phyloP scores from a whole-genome alignment of 2,888 invertebrate genomes.

The Coecobrya sp. region DNA sequence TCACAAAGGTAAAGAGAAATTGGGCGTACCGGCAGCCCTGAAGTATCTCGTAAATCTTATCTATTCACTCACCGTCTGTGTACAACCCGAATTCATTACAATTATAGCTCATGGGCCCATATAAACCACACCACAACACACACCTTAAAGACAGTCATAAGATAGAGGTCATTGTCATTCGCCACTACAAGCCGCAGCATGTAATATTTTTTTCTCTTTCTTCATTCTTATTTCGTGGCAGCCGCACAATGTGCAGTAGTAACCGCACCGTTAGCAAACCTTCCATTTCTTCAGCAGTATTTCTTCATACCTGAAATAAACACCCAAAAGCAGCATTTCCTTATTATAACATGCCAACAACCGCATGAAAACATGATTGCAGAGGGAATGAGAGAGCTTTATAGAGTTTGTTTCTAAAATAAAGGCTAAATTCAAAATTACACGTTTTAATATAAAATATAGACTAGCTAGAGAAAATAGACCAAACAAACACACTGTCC shows the following conservation, averaged over 20 bases:
- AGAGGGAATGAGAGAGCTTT: not conserved
- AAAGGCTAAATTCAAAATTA: not conserved
- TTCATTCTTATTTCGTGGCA: not conserved
- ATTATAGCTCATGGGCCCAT: not conserved
- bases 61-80: no score
- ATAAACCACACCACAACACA: not conserved
- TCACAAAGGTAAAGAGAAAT: no score
- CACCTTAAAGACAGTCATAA: not conserved
- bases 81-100: not conserved
- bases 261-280: not conserved
- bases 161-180: constrained; percentile 42
- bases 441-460: not conserved
- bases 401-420: no score
- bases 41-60: no score
- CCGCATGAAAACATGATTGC: no score
- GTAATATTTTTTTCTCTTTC: not conserved
- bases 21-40: no score
- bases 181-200: not conserved
- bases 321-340: constrained; percentile 7
- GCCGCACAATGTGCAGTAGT: constrained; percentile 3
- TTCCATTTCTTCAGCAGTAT: not conserved
- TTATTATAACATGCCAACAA: not conserved
- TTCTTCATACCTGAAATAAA: not conserved
- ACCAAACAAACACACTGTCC: not conserved
- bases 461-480: not conserved